Conservation (phyloP, 2,888 invertebrate species). For the Colostygia pectinataria region DNA sequence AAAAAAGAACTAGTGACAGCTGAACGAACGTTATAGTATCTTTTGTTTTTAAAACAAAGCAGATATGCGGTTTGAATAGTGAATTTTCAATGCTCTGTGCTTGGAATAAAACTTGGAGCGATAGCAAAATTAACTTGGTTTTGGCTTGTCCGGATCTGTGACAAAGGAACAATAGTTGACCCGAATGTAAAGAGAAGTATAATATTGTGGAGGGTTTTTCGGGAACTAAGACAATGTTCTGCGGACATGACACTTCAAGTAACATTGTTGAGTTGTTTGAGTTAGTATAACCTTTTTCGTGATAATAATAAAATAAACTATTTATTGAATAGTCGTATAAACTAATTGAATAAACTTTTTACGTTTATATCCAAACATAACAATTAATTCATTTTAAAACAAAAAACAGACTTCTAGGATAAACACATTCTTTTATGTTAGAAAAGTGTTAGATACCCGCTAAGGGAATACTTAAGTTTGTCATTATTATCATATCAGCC, state of each 20-base stretch:
- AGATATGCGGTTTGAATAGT: conserved; percentile 36
- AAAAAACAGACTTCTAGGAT: no score
- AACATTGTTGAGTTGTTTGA: conserved; percentile 19
- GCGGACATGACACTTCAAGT: conserved; percentile 23
- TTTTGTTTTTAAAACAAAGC: conserved; percentile 53
- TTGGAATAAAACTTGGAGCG: conserved; percentile 38
- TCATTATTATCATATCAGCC: no score
- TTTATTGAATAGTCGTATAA: no score
- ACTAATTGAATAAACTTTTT: no score
- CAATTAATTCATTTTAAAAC: no score
- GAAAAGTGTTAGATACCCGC: no score
- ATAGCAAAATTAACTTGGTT: conserved; percentile 57
- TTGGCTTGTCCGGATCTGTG: conserved; percentile 59
- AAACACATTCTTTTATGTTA: no score
- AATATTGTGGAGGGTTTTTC: conserved; percentile 57
- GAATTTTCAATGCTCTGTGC: conserved; percentile 29
- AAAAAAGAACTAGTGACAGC: conserved; percentile 52
- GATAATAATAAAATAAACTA: no score
- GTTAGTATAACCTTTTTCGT: conserved; percentile 11
- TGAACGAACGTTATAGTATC: conserved; percentile 54
- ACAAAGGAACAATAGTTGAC: conserved; percentile 75
- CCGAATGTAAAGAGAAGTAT: conserved; percentile 70
- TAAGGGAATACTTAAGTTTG: no score
- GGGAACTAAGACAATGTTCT: conserved; percentile 33
- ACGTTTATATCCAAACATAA: no score